Evolutionary conservation across 2,113 vertebrate species (phyloP).

Genomic region (Lampris megalopsis): DNA sequence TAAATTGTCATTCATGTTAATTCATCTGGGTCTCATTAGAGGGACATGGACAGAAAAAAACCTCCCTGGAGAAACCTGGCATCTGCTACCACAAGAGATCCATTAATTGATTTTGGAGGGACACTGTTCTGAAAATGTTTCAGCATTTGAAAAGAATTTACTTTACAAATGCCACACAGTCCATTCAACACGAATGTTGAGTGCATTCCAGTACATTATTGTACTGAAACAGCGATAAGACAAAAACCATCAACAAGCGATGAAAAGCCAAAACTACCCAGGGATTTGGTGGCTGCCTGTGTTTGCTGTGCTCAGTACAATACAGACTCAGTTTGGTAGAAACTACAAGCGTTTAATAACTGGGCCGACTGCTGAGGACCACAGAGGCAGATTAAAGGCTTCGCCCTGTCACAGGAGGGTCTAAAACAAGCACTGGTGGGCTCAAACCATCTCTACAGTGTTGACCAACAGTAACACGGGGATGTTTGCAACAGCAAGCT

Average conservation of each 20-base stretch:
- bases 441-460: neutral
- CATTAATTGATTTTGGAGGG: constrained; percentile 50
- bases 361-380: no score
- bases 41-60: constrained; percentile 31
- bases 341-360: no score
- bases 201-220: constrained; percentile 8
- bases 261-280: neutral
- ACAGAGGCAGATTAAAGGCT: neutral
- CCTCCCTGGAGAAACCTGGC: constrained; percentile 40
- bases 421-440: neutral
- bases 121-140: constrained; percentile 35
- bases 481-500: neutral
- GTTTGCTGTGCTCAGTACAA: no score
- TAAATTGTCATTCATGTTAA: constrained; percentile 50
- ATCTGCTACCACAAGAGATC: constrained; percentile 51
- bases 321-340: no score
- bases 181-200: constrained; percentile 19
- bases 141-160: constrained; percentile 21
- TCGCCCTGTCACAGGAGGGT: neutral
- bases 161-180: constrained; percentile 17
- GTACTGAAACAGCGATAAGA: constrained; percentile 32
- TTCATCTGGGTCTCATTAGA: constrained; percentile 49
- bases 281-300: no score
- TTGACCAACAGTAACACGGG: neutral
- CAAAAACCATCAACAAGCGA: constrained; percentile 17